Evolutionary conservation across 2,113 vertebrate species (phyloP), one percentile per base, ranked within the genome.

Genomic region (Perca flavescens): DNA sequence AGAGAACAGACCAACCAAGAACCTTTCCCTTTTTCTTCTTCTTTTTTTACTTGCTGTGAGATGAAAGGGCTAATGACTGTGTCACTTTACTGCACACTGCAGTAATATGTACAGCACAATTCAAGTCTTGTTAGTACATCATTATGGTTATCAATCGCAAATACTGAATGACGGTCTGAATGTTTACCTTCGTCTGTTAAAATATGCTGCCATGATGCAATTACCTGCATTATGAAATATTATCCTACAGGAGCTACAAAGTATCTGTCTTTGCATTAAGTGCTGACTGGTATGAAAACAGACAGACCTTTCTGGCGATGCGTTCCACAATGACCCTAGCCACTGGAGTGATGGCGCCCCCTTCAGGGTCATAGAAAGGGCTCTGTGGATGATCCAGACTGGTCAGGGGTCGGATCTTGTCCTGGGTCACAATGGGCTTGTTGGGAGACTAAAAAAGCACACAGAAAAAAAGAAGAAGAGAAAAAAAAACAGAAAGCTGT

Each of bases 361-460:
- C 98, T 87, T 99, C 98, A 47, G 98, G 98, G 71, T 99, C 98
- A 8, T 99, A 99, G 91, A 99, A 99, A n/a, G 98, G 98, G 91
- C 98, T 98, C 82, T 99, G 97, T 53, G 98, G 98, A 77, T 99
- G 97, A 90, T 99, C 98, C 88, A 99, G 92, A 77, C 98, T 99
- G 81, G 97, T 99, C 74, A 99, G 92, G 19, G 98, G 98, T 62
- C 97, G 96, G 83, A 99, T 99, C 94, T 99, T 99, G 87, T 99
- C 98, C 93, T 96, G 97, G 79, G 97, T 97, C 71, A 94, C 63
- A 21, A 95, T 94, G 31, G 96, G 95, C 80, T 97, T 99, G 94
- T 99, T 99, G 75, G 98, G 96, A 84, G 98, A 97, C 98, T 99
- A 90, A 61, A 91, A 74, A 43, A 80, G 62, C 46, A 86, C 14